Evolutionary conservation across 2,888 invertebrate species (phyloP).

Genomic region (Leptothorax acervorum): DNA sequence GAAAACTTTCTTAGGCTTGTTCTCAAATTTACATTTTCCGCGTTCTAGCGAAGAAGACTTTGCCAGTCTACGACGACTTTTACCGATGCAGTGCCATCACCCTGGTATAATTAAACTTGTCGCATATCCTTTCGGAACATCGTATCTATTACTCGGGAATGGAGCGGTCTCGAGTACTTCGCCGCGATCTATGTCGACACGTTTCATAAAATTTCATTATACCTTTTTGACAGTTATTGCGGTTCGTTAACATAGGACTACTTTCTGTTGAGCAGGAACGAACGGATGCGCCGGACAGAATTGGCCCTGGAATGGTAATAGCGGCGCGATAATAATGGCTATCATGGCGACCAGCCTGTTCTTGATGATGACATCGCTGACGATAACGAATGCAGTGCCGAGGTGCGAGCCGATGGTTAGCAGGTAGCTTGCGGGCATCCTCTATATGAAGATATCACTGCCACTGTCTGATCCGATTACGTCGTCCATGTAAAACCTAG

Average conservation of each 20-base stretch:
- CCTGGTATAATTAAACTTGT: constrained; percentile 52
- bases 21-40: constrained; percentile 55
- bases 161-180: not conserved
- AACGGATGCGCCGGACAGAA: constrained; percentile 45
- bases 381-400: constrained; percentile 42
- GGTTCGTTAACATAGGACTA: constrained; percentile 39
- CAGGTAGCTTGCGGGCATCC: constrained; percentile 76
- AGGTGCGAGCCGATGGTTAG: constrained; percentile 42
- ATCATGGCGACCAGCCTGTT: constrained; percentile 43
- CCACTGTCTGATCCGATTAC: constrained; percentile 81
- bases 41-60: constrained; percentile 31
- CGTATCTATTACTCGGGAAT: constrained; percentile 30
- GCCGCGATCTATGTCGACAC: constrained; percentile 27
- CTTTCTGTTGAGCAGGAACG: constrained; percentile 56
- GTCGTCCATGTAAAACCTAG: constrained; percentile 85
- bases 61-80: constrained; percentile 42
- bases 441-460: constrained; percentile 69
- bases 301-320: constrained; percentile 61
- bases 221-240: constrained; percentile 12
- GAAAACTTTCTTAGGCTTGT: constrained; percentile 53
- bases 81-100: constrained; percentile 39
- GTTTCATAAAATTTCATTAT: constrained; percentile 53
- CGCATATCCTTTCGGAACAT: constrained; percentile 41
- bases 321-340: constrained; percentile 54
- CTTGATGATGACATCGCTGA: constrained; percentile 62